A percentile compares a stretch with the other conserved stretches of the same genome.
Evolutionary conservation across 1,140 invertebrate species (phyloP).

Genomic region (Daktulosphaira vitifoliae): DNA sequence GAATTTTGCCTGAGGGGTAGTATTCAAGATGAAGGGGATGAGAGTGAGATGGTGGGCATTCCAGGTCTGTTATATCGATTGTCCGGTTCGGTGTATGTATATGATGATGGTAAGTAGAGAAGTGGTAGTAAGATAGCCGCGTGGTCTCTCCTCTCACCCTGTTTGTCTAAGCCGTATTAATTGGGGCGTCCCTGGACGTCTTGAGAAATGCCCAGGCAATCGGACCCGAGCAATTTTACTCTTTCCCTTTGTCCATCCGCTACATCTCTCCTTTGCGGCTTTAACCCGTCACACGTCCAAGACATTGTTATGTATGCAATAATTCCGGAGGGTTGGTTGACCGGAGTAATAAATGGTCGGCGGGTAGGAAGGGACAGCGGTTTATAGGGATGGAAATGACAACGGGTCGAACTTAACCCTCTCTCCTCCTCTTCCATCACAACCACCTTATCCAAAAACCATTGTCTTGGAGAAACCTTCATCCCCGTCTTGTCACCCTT

Average conservation of each 20-base stretch:
- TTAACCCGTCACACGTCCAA: conserved; percentile 32
- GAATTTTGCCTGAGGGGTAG: conserved; percentile 8
- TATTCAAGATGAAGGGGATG: background rate
- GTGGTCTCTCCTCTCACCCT: background rate
- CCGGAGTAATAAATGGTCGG: conserved; percentile 9
- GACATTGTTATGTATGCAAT: conserved; percentile 32
- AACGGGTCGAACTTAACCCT: conserved; percentile 27
- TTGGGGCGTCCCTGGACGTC: conserved; percentile 33
- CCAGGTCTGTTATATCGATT: conserved; percentile 31
- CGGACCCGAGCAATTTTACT: conserved; percentile 30
- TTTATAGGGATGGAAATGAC: conserved; percentile 32
- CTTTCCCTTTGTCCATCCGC: background rate
- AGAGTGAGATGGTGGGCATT: conserved; percentile 21
- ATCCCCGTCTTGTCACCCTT: conserved; percentile 13
- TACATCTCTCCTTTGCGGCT: conserved; percentile 18
- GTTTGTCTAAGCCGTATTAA: conserved; percentile 10
- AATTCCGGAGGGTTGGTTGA: conserved; percentile 31
- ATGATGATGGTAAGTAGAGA: background rate
- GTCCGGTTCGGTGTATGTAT: conserved; percentile 8
- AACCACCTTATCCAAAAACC: conserved; percentile 14
- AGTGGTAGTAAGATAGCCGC: conserved; percentile 12
- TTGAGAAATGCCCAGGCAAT: conserved; percentile 33
- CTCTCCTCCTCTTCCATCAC: background rate
- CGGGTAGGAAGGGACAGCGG: background rate
- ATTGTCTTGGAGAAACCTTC: conserved; percentile 28